Base-by-base conservation (phyloP, 2,888 invertebrate species). In the Cephus spinipes region DNA sequence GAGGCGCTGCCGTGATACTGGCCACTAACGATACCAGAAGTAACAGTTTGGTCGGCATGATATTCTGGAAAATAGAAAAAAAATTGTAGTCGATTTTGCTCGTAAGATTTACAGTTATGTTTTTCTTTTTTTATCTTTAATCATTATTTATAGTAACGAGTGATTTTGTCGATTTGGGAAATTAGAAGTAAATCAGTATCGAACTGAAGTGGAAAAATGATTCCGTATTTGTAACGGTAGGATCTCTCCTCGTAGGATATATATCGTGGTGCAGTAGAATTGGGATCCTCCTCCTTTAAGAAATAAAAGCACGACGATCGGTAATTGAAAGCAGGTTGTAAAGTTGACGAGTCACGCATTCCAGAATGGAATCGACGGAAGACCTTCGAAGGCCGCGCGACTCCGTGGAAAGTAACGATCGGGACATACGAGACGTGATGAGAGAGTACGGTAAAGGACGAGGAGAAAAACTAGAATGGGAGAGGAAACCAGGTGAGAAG, bases 271-370 rank as follows among this genome's bases (percentile, higher is more conserved):
- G 55, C 55, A 23, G 55, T 55, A 23, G 15, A 4, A 34, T 76
- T 40, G 36, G 4, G 33, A 32, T 15, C 32, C 3, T 73, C 32
- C 9, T 73, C 2, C 4, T 31, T 11, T 40, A 12, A 11, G 15
- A 32, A 74, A 83, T 77, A 84, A 79, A 82, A 84, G 81, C 80
- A 83, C 75, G 73, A 80, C 75, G 83, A 84, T 81, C 78, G 77
- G 80, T 86, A 86, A 87, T 87, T 86, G 85, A 86, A 87, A 86
- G 84, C 85, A 83, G 82, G 85, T 85, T 85, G 85, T 85, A 85
- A 83, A 86, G 84, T 86, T 81, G 86, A 82, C 84, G 84, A 86
- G 85, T 86, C 86, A 86, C 84, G 86, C 85, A 86, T 86, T 86
- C 85, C 84, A 79, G 55, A 32, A 35, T n/a, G 71, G 71, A 32